phyloP scores from a whole-genome alignment of 1,140 invertebrate genomes.

The Drosophila carrolli region DNA sequence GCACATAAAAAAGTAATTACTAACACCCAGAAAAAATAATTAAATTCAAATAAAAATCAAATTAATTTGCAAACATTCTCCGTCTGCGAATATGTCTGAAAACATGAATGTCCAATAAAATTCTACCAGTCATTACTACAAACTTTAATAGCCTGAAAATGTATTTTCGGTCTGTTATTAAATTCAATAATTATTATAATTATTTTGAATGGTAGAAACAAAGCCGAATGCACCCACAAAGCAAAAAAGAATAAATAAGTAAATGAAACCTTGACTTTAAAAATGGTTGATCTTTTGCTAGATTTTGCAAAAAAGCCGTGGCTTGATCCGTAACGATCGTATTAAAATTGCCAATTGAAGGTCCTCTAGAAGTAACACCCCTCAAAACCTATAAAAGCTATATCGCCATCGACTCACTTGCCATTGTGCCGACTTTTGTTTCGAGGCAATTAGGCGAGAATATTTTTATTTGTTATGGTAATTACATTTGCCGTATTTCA shows the following conservation, averaged over 20 bases:
- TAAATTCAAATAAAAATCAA: slow-evolving; percentile 20
- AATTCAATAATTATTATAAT: slow-evolving; percentile 62
- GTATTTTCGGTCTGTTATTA: slow-evolving; percentile 33
- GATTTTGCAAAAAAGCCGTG: slow-evolving; percentile 33
- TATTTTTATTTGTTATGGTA: slow-evolving; percentile 75
- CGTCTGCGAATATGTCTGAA: not conserved
- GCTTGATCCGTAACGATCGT: slow-evolving; percentile 32
- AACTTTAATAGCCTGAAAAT: slow-evolving; percentile 34
- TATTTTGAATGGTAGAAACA: slow-evolving; percentile 38
- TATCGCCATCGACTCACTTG: slow-evolving; percentile 24
- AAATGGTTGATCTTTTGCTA: slow-evolving; percentile 34
- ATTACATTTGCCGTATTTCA: slow-evolving; percentile 56
- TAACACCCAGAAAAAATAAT: not conserved
- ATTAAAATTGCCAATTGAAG: slow-evolving; percentile 64
- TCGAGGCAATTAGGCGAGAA: slow-evolving; percentile 62
- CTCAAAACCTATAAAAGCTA: not conserved
- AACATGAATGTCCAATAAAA: slow-evolving; percentile 5
- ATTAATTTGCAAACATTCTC: slow-evolving; percentile 5
- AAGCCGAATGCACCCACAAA: slow-evolving; percentile 14
- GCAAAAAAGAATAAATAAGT: slow-evolving; percentile 15
- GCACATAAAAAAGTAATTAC: slow-evolving; percentile 3
- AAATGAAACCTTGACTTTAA: slow-evolving; percentile 57
- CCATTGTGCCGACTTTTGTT: slow-evolving; percentile 46
- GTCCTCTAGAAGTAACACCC: slow-evolving; percentile 21
- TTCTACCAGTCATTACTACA: slow-evolving; percentile 28